A percentile compares a stretch with the other conserved stretches of the same genome.
These are phyloP conservation scores for Lycophotia porphyrea DNA, from an alignment of 2,888 invertebrate genomes.

Conservation along the genomic window DNA sequence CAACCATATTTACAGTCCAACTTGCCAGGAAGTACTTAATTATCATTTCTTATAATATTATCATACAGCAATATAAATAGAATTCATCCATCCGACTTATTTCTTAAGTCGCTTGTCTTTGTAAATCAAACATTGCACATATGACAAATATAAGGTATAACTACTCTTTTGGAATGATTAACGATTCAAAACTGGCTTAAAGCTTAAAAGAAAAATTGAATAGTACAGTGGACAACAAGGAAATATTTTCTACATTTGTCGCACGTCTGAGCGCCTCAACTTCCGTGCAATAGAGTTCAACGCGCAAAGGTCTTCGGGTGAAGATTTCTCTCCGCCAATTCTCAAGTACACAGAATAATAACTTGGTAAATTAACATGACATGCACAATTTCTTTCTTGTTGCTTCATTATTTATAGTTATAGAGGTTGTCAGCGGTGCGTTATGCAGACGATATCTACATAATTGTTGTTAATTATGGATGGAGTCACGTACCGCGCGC, in stretches of 20 bases:
- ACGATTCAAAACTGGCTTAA: slow-evolving; percentile 51
- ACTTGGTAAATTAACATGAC: slow-evolving; percentile 54
- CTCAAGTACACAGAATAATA: slow-evolving; percentile 43
- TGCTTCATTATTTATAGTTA: slow-evolving; percentile 55
- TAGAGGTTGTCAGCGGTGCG: slow-evolving; percentile 52
- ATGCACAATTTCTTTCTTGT: slow-evolving; percentile 56
- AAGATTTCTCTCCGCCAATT: slow-evolving; percentile 54
- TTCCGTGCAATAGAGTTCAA: slow-evolving; percentile 57
- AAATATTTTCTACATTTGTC: slow-evolving; percentile 36
- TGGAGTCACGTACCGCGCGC: slow-evolving; percentile 44
- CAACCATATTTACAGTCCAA: not conserved
- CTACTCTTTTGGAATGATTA: slow-evolving; percentile 54
- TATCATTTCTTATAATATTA: slow-evolving; percentile 9
- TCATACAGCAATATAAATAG: slow-evolving; percentile 1
- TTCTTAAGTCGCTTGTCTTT: not conserved
- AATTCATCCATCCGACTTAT: not conserved
- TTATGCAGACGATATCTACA: slow-evolving; percentile 61
- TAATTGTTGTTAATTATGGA: slow-evolving; percentile 62
- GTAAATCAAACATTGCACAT: slow-evolving; percentile 30
- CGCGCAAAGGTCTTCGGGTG: slow-evolving; percentile 42
- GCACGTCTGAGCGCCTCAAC: slow-evolving; percentile 10
- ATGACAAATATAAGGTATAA: slow-evolving; percentile 39
- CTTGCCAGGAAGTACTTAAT: slow-evolving; percentile 26
- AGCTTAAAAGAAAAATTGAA: slow-evolving; percentile 42
- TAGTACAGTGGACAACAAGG: slow-evolving; percentile 7